Evolutionary conservation across 2,888 invertebrate genomes (phyloP), one percentile per base, ranked within the genome.

Genomic region (Horisme vitalbata): DNA sequence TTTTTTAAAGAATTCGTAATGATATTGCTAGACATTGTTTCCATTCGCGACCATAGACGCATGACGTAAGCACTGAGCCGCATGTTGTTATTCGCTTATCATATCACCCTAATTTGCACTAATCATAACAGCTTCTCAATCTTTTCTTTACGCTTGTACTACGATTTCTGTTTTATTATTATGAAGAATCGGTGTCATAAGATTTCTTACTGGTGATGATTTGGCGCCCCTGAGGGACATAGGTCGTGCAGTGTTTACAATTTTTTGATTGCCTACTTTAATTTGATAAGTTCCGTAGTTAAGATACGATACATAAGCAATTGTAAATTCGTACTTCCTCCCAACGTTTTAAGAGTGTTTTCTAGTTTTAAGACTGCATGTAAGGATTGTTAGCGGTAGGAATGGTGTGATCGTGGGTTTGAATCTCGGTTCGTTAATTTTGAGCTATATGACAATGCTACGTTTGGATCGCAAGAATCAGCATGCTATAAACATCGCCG

Each of bases 101-200:
- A 73, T 71, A 63, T 59, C 69, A 63, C 59, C 64, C 63, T 76
- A 60, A 73, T 74, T 76, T 74, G 80, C 84, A 80, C 77, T 66
- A 59, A 72, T 59, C 68, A 74, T 69, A 61, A 67, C 61, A 45
- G 84, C 83, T 83, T 83, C 58, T 71, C 54, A 57, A 59, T 60
- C 68, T 65, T 69, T 71, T 68, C 65, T 65, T 68, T 74, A 71
- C 66, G 76, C 79, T 82, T 81, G n/a, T n/a, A 66, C 57, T 66
- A 65, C 61, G 63, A 63, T 71, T 73, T 71, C 55, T 74, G 45
- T 43, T 52, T 47, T 43, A 33, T 41, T 51, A 46, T 55, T 71
- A 69, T 72, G 84, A 88, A 89, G 87, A 81, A 86, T 82, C 81
- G 88, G 87, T 89, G 86, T 88, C 78, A 74, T 68, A 65, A 69